Base-by-base conservation (phyloP, 2,113 vertebrate genomes). In the Pteronura brasiliensis region DNA sequence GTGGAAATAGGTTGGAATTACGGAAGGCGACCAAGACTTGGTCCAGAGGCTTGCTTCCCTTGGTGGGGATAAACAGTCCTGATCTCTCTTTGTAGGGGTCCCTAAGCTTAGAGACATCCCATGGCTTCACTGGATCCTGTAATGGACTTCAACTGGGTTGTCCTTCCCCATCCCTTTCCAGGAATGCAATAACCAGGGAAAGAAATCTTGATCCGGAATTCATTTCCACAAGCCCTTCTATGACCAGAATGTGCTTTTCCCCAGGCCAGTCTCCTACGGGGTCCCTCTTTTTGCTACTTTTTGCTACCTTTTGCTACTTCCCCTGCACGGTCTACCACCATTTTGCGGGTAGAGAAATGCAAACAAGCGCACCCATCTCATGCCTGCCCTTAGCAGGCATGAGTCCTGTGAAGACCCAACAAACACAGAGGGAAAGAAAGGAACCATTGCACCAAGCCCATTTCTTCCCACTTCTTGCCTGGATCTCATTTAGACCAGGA, bases 371-470 rank as follows among this genome's bases (percentile, higher is more conserved):
- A 42, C 65, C 9, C 6, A 3, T 31, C 27, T 42, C 72, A 34
- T 72, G 23, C 25, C n/a, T 49, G 29, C 69, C 47, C 79, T 57
- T 6, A 25, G 61, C 42, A 42, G 42, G 42, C 42, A 42, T 42
- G 84, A 77, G 76, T 65, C 83, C 74, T 44, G 2, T 29, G 69
- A 39, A 90, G 49, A 42, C 31, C 34, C 17, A 84, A 42, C 36
- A 86, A 84, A 42, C 36, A 91, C 77, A 94, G 84, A 96, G 4
- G 29, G 67, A 71, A 82, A 91, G 65, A 90, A 88, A 92, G 63
- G 27, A 82, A 39, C 13, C 0, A 1, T 57, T 69, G 93, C 47
- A 84, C 69, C 55, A 9, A 29, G 88, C 69, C 61, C 93, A 17
- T 15, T 86, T 79, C 72, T 57, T 65, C 69, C 84, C 72, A 29